Evolutionary conservation across 2,888 invertebrate genomes (phyloP), one percentile per base, ranked within the genome.

Genomic region (Mesorhabditis spiculigera): DNA sequence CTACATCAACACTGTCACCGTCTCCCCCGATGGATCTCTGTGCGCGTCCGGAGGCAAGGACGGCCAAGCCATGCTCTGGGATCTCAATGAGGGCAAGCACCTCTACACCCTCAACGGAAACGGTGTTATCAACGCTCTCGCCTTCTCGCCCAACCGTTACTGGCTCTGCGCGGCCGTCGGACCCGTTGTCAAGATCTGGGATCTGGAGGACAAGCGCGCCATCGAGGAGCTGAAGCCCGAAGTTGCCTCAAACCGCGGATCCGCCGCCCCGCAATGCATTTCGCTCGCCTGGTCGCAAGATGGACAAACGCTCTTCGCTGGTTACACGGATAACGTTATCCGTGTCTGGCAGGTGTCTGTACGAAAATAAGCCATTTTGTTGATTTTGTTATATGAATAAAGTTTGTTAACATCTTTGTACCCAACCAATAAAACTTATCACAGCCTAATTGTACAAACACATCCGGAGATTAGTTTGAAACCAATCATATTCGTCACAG

Each of bases 111-210:
- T 98, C 86, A 95, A 96, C 87, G 97, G 97, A 88, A 95, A 95
- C 88, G 96, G 96, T 87, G 93, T 93, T 87, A 97, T 98, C 89
- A 96, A 95, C 84, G 93, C 97, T 5, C 89, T 98, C 84, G 94
- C 95, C 91, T 98, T 99, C 92, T 95, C 95, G 77, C 98, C 98
- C 76, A 98, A 98, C 90, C 86, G 80, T 75, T 98, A 98, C 87
- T 98, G 98, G 98, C 90, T 99, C 78, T 98, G 98, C 88, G 98
- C 96, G 86, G 98, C 98, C 42, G 96, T 93, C 86, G 97, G 97
- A 83, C 93, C 95, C 77, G 92, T 93, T 82, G 96, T 98, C 87
- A 96, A 95, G 63, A 4, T 63, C 63, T 16, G n/a, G 67, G 69
- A 69, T 45, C 42, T 66, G 67, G 45, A 66, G 94, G 94, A 88